phyloP scores from a whole-genome alignment of 1,140 invertebrate genomes.

The Trichonephila clavata region DNA sequence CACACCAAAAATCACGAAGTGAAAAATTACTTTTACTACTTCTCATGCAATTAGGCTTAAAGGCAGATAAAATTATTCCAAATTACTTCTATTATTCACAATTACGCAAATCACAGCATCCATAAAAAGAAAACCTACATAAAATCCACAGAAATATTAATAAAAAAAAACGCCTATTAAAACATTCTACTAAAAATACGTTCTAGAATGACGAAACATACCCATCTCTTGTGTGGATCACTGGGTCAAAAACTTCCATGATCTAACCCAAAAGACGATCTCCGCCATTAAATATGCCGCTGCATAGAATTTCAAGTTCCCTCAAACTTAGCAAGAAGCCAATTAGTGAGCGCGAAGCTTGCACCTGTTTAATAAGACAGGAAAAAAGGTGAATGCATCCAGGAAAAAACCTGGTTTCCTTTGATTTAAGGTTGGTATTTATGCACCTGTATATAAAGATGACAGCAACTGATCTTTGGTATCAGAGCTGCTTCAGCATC shows the following conservation, averaged over 20 bases:
- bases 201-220: not conserved
- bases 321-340: not conserved
- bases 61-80: not conserved
- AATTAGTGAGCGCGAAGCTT: not conserved
- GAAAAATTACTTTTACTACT: not conserved
- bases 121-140: not conserved
- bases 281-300: not conserved
- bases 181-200: not conserved
- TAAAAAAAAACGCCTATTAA: not conserved
- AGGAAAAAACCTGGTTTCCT: not conserved
- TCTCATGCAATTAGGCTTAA: not conserved
- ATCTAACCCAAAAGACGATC: not conserved
- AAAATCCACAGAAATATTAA: not conserved
- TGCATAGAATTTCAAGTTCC: not conserved
- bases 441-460: not conserved
- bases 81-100: not conserved
- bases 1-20: not conserved
- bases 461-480: not conserved
- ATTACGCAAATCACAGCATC: not conserved
- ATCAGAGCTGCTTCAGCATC: not conserved
- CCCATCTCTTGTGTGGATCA: not conserved
- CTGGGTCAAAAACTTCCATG: not conserved
- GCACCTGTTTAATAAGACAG: not conserved
- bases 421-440: not conserved
- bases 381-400: conserved; percentile 16